Evolutionary conservation across 53 echinoderm and acorn worm species (phyloP), one percentile per base, ranked within the genome.

Genomic region (Astropecten irregularis): DNA sequence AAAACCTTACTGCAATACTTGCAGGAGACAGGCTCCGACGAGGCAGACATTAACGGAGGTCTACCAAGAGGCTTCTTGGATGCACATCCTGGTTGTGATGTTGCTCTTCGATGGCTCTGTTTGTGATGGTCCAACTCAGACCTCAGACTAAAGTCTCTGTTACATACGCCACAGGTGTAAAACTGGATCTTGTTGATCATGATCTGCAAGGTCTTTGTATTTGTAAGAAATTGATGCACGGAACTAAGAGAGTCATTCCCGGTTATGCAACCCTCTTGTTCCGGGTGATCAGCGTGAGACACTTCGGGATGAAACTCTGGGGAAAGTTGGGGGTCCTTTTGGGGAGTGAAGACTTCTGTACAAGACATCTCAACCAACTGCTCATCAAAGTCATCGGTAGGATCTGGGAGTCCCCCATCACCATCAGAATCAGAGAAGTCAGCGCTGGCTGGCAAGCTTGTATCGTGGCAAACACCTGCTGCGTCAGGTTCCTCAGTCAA

Each of bases 161-260:
- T 5, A 28, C 79, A 79, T 27, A 79, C 20, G 40, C 25, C 29
- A 79, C 79, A 79, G 48, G 60, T 61, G 49, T 32, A 63, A 0
- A 61, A 6, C 46, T 46, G 29, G 46, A 79, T 28, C 5, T 79
- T 79, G 44, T 62, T 29, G n/a, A 79, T 18, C 25, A 44, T 6
- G 14, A 79, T 13, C 61, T 34, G 47, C 18, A 60, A 62, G 16
- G 42, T 79, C 21, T 35, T 42, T 9, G 1, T 42, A 9, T 33
- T 0, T 13, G 1, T 3, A 19, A 39, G 38, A 76, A 56, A 15
- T 25, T 55, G 55, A 14, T 57, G 13, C 4, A 21, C 65, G 20
- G 65, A 65, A 0, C 36, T 3, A n/a, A 37, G 2, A 4, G 65
- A 65, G 8, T 11, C 30, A 28, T 29, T 61, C 62, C 3, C 18